Base-by-base conservation (phyloP, 2,797 vertebrate species). In the Nyctalus aviator region DNA sequence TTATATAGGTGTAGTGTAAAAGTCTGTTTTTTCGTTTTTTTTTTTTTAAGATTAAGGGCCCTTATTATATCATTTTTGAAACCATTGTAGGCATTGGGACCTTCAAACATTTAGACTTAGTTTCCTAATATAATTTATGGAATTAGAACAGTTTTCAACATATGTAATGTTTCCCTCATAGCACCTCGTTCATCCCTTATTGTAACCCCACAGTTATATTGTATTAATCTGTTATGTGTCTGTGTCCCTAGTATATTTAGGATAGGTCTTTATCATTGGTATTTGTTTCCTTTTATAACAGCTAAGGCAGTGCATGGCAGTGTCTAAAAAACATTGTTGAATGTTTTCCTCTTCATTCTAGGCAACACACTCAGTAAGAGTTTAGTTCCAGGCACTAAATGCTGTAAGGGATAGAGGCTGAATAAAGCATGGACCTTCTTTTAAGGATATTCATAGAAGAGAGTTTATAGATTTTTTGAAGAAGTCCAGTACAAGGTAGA, bases 201-300 rank as follows among this genome's bases (percentile, higher is more conserved):
- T 77, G 1, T 78, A 64, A 66, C 8, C 77, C 23, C 88, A 6
- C 13, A 32, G 0, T 75, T 53, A 37, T 4, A 41, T 44, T 53
- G 12, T 82, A 37, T 77, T 83, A 5, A 7, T 81, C 27, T 82
- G 50, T 23, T 72, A 8, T 8, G 4, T 59, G 27, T 30, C 5
- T 66, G 0, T 77, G 62, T 68, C 23, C 77, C 53, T 57, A 20
- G 25, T 81, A 75, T 27, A 76, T 79, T 30, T 83, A 55, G 44
- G 68, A 73, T 14, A 57, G 66, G 46, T 69, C 35, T 66, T 37
- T 55, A 2, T 50, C 50, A 9, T 6, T 53, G 85, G 25, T 30
- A 35, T 71, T 88, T 94, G 20, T 93, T 87, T 93, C 64, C 72
- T 81, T 35, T 89, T 85, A 20, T 35, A 18, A 57, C 7, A 48